Percentiles rank a stretch among this genome's conserved stretches.
Evolutionary conservation across 2,113 vertebrate species (phyloP).

Genomic region (Poecile atricapillus): DNA sequence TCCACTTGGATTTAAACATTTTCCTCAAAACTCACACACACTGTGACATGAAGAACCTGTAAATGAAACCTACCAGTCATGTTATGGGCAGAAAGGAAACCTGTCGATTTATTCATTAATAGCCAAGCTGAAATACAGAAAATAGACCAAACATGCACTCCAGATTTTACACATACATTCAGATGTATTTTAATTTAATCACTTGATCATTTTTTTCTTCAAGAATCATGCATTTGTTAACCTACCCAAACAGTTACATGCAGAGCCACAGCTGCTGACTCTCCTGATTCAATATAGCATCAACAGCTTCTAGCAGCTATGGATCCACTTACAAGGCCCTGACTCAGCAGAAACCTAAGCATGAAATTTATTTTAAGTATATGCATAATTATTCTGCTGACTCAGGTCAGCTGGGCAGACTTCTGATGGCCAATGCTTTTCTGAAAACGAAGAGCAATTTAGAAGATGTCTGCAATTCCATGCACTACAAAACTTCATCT

Average conservation of each 20-base stretch:
- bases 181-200: not conserved
- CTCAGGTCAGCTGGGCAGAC: not conserved
- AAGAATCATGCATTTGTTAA: not conserved
- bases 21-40: not conserved
- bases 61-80: not conserved
- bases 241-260: not conserved
- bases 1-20: not conserved
- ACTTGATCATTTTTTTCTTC: not conserved
- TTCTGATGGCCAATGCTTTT: not conserved
- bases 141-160: not conserved
- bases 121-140: not conserved
- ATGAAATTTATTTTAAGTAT: not conserved
- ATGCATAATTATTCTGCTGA: slow-evolving; percentile 13
- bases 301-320: not conserved
- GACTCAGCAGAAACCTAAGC: slow-evolving; percentile 21
- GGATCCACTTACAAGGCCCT: not conserved
- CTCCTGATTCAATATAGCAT: not conserved
- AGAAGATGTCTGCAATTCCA: not conserved
- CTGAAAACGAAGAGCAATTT: slow-evolving; percentile 10
- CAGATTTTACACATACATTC: not conserved
- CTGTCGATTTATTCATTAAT: not conserved
- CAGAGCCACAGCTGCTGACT: slow-evolving; percentile 19
- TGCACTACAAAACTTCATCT: not conserved
- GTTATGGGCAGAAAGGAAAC: not conserved
- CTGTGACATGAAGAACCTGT: not conserved